These are phyloP conservation scores for Misgurnus anguillicaudatus DNA, from an alignment of 2,113 vertebrate species.

Conservation along the genomic window DNA sequence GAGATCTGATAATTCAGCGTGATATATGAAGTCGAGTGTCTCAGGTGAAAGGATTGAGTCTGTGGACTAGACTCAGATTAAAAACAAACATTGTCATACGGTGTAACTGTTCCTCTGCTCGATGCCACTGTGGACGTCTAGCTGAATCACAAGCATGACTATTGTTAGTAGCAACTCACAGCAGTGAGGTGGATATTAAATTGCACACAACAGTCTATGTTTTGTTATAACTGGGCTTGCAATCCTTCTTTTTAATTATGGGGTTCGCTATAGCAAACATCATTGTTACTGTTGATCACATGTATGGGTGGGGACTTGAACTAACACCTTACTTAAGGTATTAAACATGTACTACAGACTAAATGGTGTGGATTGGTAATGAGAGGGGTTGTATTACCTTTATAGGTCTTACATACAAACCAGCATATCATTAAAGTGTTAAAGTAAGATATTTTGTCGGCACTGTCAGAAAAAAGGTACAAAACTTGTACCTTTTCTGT, in stretches of 20 bases:
- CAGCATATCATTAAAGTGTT: too few species aligned
- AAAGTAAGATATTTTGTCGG: too few species aligned
- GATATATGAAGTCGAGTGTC: slow-evolving; percentile 20
- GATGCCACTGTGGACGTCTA: not conserved
- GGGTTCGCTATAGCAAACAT: too few species aligned
- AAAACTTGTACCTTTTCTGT: too few species aligned
- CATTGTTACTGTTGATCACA: too few species aligned
- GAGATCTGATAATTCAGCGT: slow-evolving; percentile 22
- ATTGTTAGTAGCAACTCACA: slow-evolving; percentile 1
- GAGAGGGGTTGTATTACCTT: too few species aligned
- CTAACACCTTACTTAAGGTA: not conserved
- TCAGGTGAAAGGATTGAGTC: slow-evolving; percentile 20
- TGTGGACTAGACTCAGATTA: slow-evolving; percentile 36
- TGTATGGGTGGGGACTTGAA: too few species aligned
- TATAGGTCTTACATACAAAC: too few species aligned
- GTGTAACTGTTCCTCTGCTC: slow-evolving; percentile 3
- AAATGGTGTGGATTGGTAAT: too few species aligned
- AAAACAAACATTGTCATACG: slow-evolving; percentile 40
- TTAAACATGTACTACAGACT: not conserved
- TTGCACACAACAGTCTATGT: not conserved
- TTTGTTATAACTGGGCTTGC: not conserved
- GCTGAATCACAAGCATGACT: not conserved
- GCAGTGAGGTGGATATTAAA: slow-evolving; percentile 20
- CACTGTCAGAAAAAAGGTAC: too few species aligned
- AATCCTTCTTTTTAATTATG: not conserved